Base-by-base conservation (phyloP, 1,140 invertebrate species). In the Drosophila albomicans region DNA sequence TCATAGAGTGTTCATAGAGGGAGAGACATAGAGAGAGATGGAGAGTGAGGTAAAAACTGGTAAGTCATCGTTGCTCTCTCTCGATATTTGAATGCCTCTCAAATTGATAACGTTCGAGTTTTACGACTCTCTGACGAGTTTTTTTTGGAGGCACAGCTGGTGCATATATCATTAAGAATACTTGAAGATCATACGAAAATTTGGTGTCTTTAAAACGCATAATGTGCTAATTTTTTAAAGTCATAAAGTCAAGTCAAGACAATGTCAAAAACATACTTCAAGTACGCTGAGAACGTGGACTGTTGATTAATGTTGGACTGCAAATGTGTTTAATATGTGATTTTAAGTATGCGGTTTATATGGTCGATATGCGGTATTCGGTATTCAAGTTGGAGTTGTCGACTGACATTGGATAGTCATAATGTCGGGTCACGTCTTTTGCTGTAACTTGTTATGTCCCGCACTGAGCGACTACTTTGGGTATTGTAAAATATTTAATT, bases 401-500 rank as follows among this genome's bases (percentile, higher is more conserved):
- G 54, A 45, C 41, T 59, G 81, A 41, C 77, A 77, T 78, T 84
- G 65, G 46, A n/a, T 51, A 75, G 51, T n/a, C 35, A 13, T 20
- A 30, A n/a, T 35, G 28, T 32, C 51, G 5, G 28, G 43, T 67
- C 81, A 84, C 80, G 80, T 82, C 45, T 49, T 35, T 5, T 16
- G 49, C 38, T 69, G 64, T 68, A 81, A 81, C 64, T 65, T 54
- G 51, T 25, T 54, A 67, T 75, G 49, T 65, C 71, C 71, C 65
- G 32, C n/a, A 56, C 49, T 25, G 10, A 54, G 38, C 2, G 28
- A 32, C 15, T 25, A 30, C 41, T 43, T 57, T 59, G 43, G 63
- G 13, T 58, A 74, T 84, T 84, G 77, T 74, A 79, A 15, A 79
- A 78, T 75, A 38, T 72, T 75, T 78, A 78, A 82, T 82, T 79